These are phyloP conservation scores for Clanis bilineata DNA, from an alignment of 2,888 invertebrate genomes.

Conservation along the genomic window DNA sequence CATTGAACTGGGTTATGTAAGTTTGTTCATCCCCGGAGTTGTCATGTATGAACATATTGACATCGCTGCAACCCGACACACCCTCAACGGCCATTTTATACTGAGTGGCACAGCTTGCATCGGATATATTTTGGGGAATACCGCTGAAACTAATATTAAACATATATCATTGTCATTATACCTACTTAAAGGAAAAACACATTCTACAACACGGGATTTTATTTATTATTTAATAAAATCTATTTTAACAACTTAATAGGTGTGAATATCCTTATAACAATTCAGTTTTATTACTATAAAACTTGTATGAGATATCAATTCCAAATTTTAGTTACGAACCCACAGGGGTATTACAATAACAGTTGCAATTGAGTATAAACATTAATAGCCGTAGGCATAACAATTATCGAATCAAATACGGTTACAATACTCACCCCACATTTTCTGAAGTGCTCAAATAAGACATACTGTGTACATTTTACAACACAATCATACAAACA, in stretches of 20 bases:
- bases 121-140: slow-evolving; percentile 78
- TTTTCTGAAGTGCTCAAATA: slow-evolving; percentile 80
- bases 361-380: too few species aligned
- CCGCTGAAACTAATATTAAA: slow-evolving; percentile 64
- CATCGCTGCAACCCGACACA: slow-evolving; percentile 69
- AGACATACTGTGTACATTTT: slow-evolving; percentile 80
- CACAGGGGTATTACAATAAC: too few species aligned
- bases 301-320: too few species aligned
- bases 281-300: too few species aligned
- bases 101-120: slow-evolving; percentile 76
- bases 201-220: not conserved
- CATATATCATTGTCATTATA: not conserved
- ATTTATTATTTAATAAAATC: too few species aligned
- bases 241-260: too few species aligned
- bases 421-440: slow-evolving; percentile 66
- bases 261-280: too few species aligned
- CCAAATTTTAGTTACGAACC: too few species aligned
- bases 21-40: slow-evolving; percentile 70
- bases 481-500: slow-evolving; percentile 61
- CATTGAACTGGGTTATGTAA: slow-evolving; percentile 70
- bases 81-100: slow-evolving; percentile 77
- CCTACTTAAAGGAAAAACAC: not conserved
- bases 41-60: slow-evolving; percentile 72
- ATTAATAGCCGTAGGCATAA: not conserved
- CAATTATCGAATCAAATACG: not conserved